phyloP scores from a whole-genome alignment of 2,888 invertebrate genomes.

The Syrista parreyssii region DNA sequence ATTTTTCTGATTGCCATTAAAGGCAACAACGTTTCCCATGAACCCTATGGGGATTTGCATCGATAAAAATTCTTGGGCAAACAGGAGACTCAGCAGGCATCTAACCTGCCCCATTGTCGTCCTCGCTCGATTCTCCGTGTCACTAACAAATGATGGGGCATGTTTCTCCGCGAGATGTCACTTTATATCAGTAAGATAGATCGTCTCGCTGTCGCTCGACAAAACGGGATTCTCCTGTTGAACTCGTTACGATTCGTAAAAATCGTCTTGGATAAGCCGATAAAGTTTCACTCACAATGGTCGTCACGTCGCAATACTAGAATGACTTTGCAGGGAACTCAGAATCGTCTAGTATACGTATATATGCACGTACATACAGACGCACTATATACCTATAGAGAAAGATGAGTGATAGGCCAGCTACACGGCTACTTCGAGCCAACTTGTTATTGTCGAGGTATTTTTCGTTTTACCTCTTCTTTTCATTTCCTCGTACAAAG shows the following conservation, averaged over 20 bases:
- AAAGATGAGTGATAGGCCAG: not conserved
- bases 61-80: not conserved
- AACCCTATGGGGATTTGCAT: constrained; percentile 3
- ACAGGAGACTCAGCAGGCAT: constrained; percentile 1
- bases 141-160: constrained; percentile 47
- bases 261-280: constrained; percentile 6
- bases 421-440: not conserved
- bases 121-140: constrained; percentile 30
- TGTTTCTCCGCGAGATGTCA: constrained; percentile 19
- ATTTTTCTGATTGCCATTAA: constrained; percentile 8
- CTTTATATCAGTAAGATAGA: constrained; percentile 5
- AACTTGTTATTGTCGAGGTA: not conserved
- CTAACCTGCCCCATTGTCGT: constrained; percentile 38
- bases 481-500: not conserved
- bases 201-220: constrained; percentile 5
- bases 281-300: constrained; percentile 9
- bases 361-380: not conserved
- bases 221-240: constrained; percentile 7
- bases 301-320: constrained; percentile 1
- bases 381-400: not conserved
- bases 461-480: not conserved
- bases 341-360: not conserved
- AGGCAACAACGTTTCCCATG: constrained; percentile 20
- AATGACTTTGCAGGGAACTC: not conserved
- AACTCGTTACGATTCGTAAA: constrained; percentile 10